These are phyloP conservation scores for Probosciger aterrimus DNA, from an alignment of 2,113 vertebrate species.

Conservation along the genomic window DNA sequence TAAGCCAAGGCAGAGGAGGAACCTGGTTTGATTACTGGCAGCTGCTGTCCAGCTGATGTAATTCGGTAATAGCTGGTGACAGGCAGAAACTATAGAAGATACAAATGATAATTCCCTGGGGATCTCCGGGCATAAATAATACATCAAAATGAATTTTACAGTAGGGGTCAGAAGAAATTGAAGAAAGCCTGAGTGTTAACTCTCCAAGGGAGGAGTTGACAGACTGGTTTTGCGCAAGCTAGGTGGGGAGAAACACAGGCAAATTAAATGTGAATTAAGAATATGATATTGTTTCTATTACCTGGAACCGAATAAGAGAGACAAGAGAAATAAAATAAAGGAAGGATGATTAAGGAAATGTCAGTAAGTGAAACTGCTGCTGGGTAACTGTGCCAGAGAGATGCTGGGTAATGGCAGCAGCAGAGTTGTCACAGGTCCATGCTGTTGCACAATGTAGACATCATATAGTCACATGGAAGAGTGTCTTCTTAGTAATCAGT, in stretches of 20 bases:
- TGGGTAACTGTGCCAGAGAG: background rate
- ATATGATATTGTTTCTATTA: background rate
- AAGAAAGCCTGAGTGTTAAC: conserved; percentile 34
- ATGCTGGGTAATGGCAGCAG: background rate
- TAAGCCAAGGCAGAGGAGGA: background rate
- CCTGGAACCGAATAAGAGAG: background rate
- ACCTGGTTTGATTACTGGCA: background rate
- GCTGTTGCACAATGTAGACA: background rate
- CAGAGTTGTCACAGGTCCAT: background rate
- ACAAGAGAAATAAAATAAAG: background rate
- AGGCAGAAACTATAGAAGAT: conserved; percentile 34
- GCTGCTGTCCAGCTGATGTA: conserved; percentile 50
- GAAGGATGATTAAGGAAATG: background rate
- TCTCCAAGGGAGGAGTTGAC: conserved; percentile 12
- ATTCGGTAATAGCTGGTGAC: background rate
- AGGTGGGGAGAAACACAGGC: background rate
- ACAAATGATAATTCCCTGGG: conserved; percentile 50
- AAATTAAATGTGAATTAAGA: conserved; percentile 6
- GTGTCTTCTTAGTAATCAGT: background rate
- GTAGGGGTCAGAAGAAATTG: conserved; percentile 56
- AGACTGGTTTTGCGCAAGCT: conserved; percentile 41
- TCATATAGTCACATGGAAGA: background rate
- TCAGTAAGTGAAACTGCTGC: background rate
- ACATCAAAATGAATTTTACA: conserved; percentile 54
- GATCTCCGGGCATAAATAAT: conserved; percentile 60